phyloP scores from a whole-genome alignment of 2,113 vertebrate species.

The Addax nasomaculatus region DNA sequence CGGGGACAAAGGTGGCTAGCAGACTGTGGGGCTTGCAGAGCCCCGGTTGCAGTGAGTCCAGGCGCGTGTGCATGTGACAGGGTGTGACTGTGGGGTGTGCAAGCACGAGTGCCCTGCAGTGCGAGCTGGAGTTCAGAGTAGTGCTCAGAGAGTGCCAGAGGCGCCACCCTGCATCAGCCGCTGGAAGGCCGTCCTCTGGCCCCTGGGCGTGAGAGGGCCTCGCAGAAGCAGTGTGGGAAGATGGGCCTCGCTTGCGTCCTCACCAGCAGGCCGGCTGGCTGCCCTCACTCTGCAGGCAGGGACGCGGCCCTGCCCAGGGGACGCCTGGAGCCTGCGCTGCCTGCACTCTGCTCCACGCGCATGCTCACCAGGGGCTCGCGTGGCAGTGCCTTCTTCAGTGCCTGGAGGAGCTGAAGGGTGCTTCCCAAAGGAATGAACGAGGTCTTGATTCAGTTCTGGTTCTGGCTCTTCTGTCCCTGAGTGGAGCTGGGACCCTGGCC shows the following conservation, averaged over 20 bases:
- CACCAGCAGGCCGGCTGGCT: neutral
- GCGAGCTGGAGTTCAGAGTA: neutral
- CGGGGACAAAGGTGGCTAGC: fast-evolving
- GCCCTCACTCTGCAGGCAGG: neutral
- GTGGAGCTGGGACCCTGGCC: neutral
- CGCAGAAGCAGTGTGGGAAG: neutral
- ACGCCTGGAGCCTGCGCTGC: too few relatives aligned
- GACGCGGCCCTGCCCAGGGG: fast-evolving
- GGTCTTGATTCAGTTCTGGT: neutral
- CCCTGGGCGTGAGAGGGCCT: neutral
- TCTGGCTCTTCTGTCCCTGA: neutral
- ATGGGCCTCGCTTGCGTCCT: neutral
- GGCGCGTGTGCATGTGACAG: neutral
- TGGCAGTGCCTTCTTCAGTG: neutral
- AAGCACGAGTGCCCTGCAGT: too few relatives aligned
- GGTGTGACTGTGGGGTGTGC: neutral
- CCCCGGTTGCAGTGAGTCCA: neutral
- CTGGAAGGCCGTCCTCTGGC: neutral
- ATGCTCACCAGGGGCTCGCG: neutral
- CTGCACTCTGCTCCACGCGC: fast-evolving
- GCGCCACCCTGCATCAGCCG: neutral
- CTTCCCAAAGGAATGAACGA: neutral
- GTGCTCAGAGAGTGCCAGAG: neutral
- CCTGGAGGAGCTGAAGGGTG: neutral
- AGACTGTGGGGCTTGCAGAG: neutral